Conservation (phyloP, 2,113 vertebrate species). For the Coptodon rendalli region DNA sequence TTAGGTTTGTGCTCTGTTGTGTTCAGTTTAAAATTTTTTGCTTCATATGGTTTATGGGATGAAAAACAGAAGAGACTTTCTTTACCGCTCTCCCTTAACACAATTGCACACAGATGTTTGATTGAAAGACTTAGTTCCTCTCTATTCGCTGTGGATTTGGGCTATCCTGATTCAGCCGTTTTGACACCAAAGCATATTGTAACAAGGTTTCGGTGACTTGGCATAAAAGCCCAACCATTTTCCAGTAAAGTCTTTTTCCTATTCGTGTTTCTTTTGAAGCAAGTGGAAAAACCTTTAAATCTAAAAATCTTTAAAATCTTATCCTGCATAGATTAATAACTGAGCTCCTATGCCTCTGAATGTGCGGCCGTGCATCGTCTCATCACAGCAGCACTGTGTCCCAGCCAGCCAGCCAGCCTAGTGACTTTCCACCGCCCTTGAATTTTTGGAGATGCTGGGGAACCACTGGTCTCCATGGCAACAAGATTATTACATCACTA, state of each 20-base stretch:
- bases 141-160: background rate
- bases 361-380: background rate
- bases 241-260: background rate
- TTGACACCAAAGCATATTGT: background rate
- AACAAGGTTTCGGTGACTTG: background rate
- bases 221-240: background rate
- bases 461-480: slow-evolving; percentile 67
- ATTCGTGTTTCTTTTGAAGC: background rate
- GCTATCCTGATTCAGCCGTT: background rate
- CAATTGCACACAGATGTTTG: background rate
- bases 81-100: background rate
- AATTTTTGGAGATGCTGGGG: slow-evolving; percentile 58
- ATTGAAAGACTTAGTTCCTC: background rate
- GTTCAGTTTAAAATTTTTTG: background rate
- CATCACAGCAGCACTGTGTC: background rate
- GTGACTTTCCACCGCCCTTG: slow-evolving; percentile 68
- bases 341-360: background rate
- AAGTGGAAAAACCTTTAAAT: background rate
- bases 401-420: background rate
- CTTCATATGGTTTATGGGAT: background rate
- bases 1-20: background rate
- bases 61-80: background rate
- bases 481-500: slow-evolving; percentile 69
- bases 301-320: background rate
- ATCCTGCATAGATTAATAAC: background rate